Evolutionary conservation across 2,113 vertebrate genomes (phyloP).

Genomic region (Diglossa brunneiventris): DNA sequence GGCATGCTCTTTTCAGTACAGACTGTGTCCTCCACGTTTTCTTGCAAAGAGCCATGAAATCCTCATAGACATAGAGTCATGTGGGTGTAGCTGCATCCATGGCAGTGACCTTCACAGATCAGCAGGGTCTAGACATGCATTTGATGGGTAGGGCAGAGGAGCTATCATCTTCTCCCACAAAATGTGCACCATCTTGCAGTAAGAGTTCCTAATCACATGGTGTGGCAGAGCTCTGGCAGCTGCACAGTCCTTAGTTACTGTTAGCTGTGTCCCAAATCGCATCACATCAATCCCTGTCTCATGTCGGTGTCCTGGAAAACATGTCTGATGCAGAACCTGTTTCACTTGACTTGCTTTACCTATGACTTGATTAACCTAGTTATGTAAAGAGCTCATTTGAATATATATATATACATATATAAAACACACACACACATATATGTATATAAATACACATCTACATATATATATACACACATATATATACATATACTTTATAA

Average conservation of each 20-base stretch:
- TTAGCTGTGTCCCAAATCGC: not conserved
- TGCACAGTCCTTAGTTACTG: not conserved
- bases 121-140: not conserved
- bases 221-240: not conserved
- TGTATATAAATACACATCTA: too few species aligned
- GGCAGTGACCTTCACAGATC: not conserved
- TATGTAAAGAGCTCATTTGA: not conserved
- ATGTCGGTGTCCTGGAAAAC: not conserved
- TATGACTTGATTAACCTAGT: not conserved
- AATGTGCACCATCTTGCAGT: not conserved
- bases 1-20: not conserved
- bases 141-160: not conserved
- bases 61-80: fast-evolving
- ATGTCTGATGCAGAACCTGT: not conserved
- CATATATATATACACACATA: too few species aligned
- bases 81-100: not conserved
- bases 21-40: fast-evolving
- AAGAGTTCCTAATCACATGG: not conserved
- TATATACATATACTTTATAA: not conserved
- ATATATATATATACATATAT: not conserved
- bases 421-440: too few species aligned
- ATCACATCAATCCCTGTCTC: not conserved
- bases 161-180: not conserved
- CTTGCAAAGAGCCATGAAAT: not conserved
- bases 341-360: not conserved